These are phyloP conservation scores for Phataginus tricuspis DNA, from an alignment of 2,797 vertebrate species.

Conservation along the genomic window DNA sequence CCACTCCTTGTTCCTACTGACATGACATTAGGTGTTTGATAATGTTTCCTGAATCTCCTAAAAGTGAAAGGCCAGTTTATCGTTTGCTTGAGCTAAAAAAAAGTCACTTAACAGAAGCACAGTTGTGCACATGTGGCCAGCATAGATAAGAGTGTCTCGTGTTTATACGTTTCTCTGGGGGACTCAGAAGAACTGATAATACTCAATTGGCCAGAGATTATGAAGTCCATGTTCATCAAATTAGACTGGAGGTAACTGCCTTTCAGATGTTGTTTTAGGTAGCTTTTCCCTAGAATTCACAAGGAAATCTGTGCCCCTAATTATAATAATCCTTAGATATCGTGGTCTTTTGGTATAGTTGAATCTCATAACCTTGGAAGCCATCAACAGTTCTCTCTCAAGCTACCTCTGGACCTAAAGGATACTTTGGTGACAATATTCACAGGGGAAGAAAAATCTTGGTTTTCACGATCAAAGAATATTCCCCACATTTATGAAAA, in stretches of 20 bases:
- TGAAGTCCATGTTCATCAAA: not conserved
- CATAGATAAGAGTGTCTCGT: not conserved
- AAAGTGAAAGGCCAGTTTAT: not conserved
- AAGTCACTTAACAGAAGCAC: not conserved
- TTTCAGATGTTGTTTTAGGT: not conserved
- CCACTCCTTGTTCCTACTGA: not conserved
- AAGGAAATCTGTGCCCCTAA: not conserved
- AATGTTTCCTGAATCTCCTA: not conserved
- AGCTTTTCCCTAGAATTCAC: not conserved
- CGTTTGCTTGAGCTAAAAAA: not conserved
- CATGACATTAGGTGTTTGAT: not conserved
- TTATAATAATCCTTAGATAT: not conserved
- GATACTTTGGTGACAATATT: not conserved
- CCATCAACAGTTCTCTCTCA: not conserved
- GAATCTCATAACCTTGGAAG: not conserved
- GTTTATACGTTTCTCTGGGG: not conserved
- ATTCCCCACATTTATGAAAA: conserved; percentile 6
- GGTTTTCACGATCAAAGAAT: conserved; percentile 25
- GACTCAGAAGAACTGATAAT: not conserved
- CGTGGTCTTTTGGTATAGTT: not conserved
- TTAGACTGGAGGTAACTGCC: not conserved
- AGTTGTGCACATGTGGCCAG: not conserved
- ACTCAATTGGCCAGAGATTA: not conserved
- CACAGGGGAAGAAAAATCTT: conserved; percentile 3
- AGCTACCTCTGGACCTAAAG: not conserved